Conservation (phyloP, 1,140 invertebrate genomes). For the Monochamus saltuarius region DNA sequence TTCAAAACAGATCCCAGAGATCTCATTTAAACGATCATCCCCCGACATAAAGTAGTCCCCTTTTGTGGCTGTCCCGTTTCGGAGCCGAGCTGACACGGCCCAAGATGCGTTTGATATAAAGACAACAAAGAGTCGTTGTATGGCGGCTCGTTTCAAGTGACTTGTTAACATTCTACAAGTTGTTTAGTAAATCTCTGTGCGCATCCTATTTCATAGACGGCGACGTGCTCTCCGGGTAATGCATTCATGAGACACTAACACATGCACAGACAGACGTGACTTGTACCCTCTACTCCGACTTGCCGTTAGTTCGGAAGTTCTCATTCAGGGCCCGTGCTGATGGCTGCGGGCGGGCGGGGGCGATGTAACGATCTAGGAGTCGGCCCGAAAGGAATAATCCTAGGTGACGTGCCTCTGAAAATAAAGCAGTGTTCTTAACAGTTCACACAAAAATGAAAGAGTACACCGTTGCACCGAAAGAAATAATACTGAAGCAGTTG, state of each 20-base stretch:
- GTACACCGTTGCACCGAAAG: no score
- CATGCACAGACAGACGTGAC: slow-evolving; percentile 11
- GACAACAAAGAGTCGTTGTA: slow-evolving; percentile 10
- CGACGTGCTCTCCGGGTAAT: slow-evolving; percentile 9
- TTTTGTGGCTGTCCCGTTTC: neutral
- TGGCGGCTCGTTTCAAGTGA: slow-evolving; percentile 11
- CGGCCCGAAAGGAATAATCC: no score
- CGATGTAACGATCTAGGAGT: no score
- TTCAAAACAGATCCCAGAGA: neutral
- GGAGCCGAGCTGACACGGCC: neutral
- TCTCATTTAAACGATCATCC: slow-evolving; percentile 4
- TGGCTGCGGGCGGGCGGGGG: no score
- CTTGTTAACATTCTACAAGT: slow-evolving; percentile 14
- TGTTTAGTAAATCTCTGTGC: slow-evolving; percentile 13
- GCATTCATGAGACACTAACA: slow-evolving; percentile 14
- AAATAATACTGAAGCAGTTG: no score
- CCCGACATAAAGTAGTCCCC: neutral
- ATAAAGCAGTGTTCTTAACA: no score
- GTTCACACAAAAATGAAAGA: no score
- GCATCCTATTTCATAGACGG: slow-evolving; percentile 11
- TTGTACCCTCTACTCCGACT: slow-evolving; percentile 4
- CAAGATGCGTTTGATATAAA: slow-evolving; percentile 2
- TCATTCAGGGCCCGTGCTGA: no score
- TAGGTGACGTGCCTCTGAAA: no score
- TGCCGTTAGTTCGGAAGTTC: neutral